Percentiles rank a stretch among this genome's conserved stretches.
phyloP scores from a whole-genome alignment of 2,113 vertebrate genomes.

The Platycercus adscitus region DNA sequence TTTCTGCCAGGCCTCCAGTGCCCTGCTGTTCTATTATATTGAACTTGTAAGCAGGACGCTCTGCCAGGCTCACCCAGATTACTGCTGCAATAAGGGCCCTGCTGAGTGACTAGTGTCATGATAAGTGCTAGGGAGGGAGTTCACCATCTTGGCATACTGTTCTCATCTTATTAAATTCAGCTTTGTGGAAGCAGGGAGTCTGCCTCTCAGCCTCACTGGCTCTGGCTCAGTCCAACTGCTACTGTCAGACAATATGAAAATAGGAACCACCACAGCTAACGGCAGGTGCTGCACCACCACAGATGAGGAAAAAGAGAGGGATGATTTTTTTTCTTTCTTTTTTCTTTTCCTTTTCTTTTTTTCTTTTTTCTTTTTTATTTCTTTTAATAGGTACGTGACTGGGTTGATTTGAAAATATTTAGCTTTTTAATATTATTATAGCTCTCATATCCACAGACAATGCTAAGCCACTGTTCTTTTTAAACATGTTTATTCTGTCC shows the following conservation, averaged over 20 bases:
- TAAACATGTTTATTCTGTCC: neutral
- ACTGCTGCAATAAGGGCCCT: conserved; percentile 91
- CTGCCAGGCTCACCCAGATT: conserved; percentile 92
- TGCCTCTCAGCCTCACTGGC: conserved; percentile 84
- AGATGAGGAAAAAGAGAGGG: conserved; percentile 52
- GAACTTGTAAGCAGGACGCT: conserved; percentile 89
- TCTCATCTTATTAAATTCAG: conserved; percentile 96
- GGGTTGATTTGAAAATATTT: conserved; percentile 18
- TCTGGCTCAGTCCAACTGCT: conserved; percentile 86
- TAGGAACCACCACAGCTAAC: conserved; percentile 85
- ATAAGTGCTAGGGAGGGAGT: conserved; percentile 87
- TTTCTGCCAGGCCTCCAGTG: conserved; percentile 90
- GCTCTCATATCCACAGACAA: neutral
- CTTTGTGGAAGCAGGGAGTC: conserved; percentile 86
- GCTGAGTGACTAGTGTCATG: conserved; percentile 91
- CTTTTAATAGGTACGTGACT: neutral
- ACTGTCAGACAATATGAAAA: conserved; percentile 91
- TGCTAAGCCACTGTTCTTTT: neutral
- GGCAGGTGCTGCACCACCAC: conserved; percentile 82
- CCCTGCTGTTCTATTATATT: conserved; percentile 96
- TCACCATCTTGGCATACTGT: conserved; percentile 90
- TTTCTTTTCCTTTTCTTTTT: neutral
- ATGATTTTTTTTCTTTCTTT: neutral
- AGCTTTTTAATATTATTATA: conserved; percentile 15
- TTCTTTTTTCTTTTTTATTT: neutral